A percentile compares a stretch with the other conserved stretches of the same genome.
These are phyloP conservation scores for Ichneumoninae sp. DNA, from an alignment of 2,888 invertebrate species.

Conservation along the genomic window DNA sequence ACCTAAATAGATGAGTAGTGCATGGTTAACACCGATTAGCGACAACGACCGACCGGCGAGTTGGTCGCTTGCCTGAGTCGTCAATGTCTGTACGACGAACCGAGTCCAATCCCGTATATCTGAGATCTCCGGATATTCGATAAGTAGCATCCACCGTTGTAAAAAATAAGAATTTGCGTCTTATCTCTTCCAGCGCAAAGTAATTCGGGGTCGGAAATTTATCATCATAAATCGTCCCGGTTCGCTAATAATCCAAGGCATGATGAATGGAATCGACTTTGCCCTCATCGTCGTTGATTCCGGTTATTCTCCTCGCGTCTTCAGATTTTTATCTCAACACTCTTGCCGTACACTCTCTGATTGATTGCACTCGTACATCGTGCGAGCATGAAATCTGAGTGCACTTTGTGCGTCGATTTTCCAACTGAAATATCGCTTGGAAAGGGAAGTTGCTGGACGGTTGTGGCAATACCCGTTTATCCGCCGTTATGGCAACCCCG, in stretches of 20 bases:
- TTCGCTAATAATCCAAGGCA: not conserved
- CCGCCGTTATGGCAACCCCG: conserved; percentile 26
- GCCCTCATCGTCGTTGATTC: conserved; percentile 5
- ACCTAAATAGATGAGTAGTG: not conserved
- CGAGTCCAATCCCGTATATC: not conserved
- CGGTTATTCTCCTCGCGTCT: conserved; percentile 1
- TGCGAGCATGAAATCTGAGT: not conserved
- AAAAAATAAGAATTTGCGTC: not conserved
- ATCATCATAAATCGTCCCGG: conserved; percentile 1
- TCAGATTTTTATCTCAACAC: conserved; percentile 23
- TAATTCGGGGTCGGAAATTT: conserved; percentile 12
- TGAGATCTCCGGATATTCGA: not conserved
- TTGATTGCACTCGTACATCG: not conserved
- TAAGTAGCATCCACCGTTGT: not conserved
- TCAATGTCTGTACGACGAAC: not conserved
- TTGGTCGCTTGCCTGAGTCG: not conserved
- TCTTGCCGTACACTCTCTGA: not conserved
- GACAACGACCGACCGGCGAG: not conserved
- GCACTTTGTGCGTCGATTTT: conserved; percentile 19
- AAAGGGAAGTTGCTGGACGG: conserved; percentile 38
- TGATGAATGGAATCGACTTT: conserved; percentile 18
- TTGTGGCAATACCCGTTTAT: conserved; percentile 29
- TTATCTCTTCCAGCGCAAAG: not conserved
- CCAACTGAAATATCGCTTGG: not conserved
- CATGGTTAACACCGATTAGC: not conserved